A percentile compares a stretch with the other conserved stretches of the same genome.
Evolutionary conservation across 2,797 vertebrate genomes (phyloP).

Genomic region (Catostomus latipinnis): DNA sequence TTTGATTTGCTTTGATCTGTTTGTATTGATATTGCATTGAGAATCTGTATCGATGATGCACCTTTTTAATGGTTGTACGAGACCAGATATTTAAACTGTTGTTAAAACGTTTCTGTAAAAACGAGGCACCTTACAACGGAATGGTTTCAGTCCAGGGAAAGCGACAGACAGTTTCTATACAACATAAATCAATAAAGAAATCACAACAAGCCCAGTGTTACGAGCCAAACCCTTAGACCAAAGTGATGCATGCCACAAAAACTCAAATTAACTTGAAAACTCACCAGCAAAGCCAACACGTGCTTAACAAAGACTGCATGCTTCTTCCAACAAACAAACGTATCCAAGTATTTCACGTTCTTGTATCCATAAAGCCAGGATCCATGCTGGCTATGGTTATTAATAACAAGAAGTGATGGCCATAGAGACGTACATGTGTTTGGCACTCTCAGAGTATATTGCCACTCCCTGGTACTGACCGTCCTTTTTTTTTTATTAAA

Average conservation of each 20-base stretch:
- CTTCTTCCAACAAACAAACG: slow-evolving; percentile 53
- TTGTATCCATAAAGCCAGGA: slow-evolving; percentile 68
- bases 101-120: slow-evolving; percentile 53
- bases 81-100: slow-evolving; percentile 69
- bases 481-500: slow-evolving; percentile 43
- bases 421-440: slow-evolving; percentile 62
- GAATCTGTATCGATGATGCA: slow-evolving; percentile 63
- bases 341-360: slow-evolving; percentile 57
- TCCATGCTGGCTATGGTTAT: slow-evolving; percentile 67
- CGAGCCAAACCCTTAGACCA: slow-evolving; percentile 61
- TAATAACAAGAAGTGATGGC: slow-evolving; percentile 69
- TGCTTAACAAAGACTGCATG: slow-evolving; percentile 51
- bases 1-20: slow-evolving; percentile 61
- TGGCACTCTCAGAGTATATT: slow-evolving; percentile 48
- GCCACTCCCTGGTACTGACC: slow-evolving; percentile 54
- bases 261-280: slow-evolving; percentile 56
- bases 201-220: slow-evolving; percentile 30
- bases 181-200: not conserved
- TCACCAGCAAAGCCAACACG: slow-evolving; percentile 68
- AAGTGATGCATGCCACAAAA: slow-evolving; percentile 59
- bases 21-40: slow-evolving; percentile 55
- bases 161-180: slow-evolving; percentile 39
- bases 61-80: slow-evolving; percentile 72
- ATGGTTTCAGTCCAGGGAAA: slow-evolving; percentile 59
- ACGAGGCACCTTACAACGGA: slow-evolving; percentile 77